Percentiles rank a stretch among this genome's conserved stretches.
These are phyloP conservation scores for Leucania comma DNA, from an alignment of 2,888 invertebrate genomes.

Conservation along the genomic window DNA sequence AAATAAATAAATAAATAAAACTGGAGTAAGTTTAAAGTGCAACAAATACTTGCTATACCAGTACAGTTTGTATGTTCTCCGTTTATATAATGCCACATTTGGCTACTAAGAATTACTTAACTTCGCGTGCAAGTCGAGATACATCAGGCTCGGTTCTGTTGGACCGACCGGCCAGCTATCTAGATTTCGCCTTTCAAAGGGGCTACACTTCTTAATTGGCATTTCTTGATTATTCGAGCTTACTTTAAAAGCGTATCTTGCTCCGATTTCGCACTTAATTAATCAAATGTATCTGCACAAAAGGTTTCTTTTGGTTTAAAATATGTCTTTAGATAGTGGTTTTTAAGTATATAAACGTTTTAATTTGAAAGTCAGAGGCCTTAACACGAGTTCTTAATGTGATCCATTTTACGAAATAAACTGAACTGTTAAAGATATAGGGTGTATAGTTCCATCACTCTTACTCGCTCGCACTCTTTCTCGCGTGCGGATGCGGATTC, in stretches of 20 bases:
- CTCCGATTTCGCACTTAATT: conserved; percentile 55
- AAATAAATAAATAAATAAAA: too few species aligned
- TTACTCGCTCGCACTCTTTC: too few species aligned
- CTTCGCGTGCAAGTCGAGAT: conserved; percentile 82
- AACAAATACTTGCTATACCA: conserved; percentile 14
- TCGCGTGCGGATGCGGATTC: too few species aligned
- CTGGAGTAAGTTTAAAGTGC: conserved; percentile 9
- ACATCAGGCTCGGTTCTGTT: conserved; percentile 70
- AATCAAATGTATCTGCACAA: conserved; percentile 51
- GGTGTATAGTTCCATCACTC: too few species aligned
- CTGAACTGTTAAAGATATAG: too few species aligned
- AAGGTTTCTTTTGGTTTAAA: conserved; percentile 31
- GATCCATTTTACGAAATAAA: too few species aligned
- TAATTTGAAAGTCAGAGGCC: neutral
- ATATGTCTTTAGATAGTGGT: conserved; percentile 19
- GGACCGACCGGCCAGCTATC: conserved; percentile 76
- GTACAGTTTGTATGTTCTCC: conserved; percentile 5
- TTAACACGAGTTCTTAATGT: too few species aligned
- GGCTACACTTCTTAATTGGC: conserved; percentile 83
- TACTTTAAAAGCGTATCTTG: conserved; percentile 57
- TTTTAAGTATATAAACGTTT: conserved; percentile 22
- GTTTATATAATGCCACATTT: conserved; percentile 48
- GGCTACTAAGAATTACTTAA: conserved; percentile 65
- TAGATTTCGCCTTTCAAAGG: conserved; percentile 79
- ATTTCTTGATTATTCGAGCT: conserved; percentile 74